These are phyloP conservation scores for Neogobius melanostomus DNA, from an alignment of 2,113 vertebrate genomes.

Conservation along the genomic window DNA sequence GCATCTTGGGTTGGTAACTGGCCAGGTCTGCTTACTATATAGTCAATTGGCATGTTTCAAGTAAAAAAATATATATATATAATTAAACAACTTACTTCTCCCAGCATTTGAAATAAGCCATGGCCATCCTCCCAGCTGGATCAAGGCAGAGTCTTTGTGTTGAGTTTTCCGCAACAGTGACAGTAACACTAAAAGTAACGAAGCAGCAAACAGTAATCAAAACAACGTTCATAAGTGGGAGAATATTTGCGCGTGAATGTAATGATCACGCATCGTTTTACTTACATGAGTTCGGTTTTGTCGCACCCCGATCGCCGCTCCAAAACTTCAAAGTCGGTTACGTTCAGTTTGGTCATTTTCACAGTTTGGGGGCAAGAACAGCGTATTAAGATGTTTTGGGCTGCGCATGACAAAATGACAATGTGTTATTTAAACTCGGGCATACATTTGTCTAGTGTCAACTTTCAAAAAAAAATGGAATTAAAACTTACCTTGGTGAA, in stretches of 20 bases:
- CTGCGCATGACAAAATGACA: conserved; percentile 29
- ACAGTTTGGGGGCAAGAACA: conserved; percentile 48
- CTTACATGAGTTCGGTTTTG: conserved; percentile 68
- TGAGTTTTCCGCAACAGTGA: conserved; percentile 2
- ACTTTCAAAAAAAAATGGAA: neutral
- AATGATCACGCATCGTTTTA: neutral
- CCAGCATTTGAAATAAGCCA: conserved; percentile 66
- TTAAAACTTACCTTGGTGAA: conserved; percentile 56
- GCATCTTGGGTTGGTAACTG: too few relatives aligned
- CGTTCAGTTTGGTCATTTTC: conserved; percentile 23
- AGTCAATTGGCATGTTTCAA: too few relatives aligned
- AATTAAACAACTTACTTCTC: conserved; percentile 49
- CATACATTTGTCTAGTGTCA: neutral
- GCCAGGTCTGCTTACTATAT: too few relatives aligned
- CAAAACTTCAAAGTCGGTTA: conserved; percentile 63
- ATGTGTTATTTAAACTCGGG: neutral
- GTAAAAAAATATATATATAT: neutral
- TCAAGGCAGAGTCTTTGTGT: conserved; percentile 51
- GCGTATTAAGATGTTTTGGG: conserved; percentile 41
- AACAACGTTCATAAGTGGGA: neutral
- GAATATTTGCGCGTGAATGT: neutral
- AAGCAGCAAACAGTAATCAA: neutral
- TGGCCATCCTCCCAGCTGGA: conserved; percentile 30
- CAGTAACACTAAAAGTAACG: conserved; percentile 60
- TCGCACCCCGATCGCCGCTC: conserved; percentile 51